A percentile compares a stretch with the other conserved stretches of the same genome.
Conservation (phyloP, 2,113 vertebrate species). For the Pogonocichla stellata region DNA sequence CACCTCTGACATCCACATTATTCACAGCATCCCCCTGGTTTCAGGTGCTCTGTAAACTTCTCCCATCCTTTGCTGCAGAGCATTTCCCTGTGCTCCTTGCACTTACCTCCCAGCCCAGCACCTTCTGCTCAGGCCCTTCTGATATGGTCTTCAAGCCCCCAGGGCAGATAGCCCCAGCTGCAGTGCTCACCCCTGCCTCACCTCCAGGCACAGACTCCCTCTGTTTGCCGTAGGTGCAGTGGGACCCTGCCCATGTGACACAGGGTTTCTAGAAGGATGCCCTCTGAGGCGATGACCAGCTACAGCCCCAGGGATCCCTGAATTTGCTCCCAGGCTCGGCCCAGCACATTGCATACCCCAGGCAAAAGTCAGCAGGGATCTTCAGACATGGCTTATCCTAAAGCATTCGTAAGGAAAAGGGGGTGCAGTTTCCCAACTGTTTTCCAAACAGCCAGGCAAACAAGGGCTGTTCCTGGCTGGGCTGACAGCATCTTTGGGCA, state of each 20-base stretch:
- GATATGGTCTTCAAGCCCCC: accelerated
- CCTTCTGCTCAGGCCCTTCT: not conserved
- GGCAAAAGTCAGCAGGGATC: not conserved
- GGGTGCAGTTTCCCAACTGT: not conserved
- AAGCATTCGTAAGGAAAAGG: not conserved
- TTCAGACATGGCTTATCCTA: not conserved
- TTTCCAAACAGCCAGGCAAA: not conserved
- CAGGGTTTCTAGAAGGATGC: not conserved
- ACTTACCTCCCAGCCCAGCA: not conserved
- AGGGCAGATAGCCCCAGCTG: not conserved
- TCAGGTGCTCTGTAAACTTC: not conserved
- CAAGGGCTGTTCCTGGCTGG: not conserved
- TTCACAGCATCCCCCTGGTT: not conserved
- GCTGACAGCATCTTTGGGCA: not conserved
- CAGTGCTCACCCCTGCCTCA: not conserved
- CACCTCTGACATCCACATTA: not conserved
- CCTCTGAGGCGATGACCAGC: not conserved
- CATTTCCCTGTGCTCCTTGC: not conserved
- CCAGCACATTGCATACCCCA: not conserved
- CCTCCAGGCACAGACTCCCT: not conserved
- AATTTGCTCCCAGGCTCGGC: not conserved
- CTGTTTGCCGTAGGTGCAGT: not conserved
- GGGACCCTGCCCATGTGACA: not conserved
- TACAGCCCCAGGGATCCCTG: not conserved
- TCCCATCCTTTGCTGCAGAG: not conserved